Evolutionary conservation across 92 coral and sea anemone species (phyloP).

Genomic region (Palythoa caribaeorum): DNA sequence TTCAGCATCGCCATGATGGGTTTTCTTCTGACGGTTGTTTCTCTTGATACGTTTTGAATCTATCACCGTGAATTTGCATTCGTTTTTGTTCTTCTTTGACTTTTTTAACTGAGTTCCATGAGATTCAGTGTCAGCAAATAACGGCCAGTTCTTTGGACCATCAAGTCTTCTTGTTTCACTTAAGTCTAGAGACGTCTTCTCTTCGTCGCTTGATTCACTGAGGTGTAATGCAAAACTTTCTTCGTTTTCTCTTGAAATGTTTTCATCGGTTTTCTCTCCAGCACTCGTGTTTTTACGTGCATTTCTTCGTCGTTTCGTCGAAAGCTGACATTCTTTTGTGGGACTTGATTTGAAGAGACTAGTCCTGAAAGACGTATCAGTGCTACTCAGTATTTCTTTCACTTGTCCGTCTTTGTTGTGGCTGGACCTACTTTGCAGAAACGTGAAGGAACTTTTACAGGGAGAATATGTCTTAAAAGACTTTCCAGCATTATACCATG

Average conservation of each 20-base stretch:
- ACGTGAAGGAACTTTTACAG: neutral
- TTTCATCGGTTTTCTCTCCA: neutral
- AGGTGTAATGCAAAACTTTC: neutral
- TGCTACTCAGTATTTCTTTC: neutral
- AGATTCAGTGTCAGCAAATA: neutral
- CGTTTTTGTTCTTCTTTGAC: neutral
- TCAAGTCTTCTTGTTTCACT: neutral
- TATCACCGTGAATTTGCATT: conserved; percentile 1
- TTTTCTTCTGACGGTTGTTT: conserved; percentile 22
- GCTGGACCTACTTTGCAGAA: neutral
- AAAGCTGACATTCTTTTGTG: neutral
- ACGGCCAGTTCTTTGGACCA: neutral
- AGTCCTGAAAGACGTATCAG: neutral
- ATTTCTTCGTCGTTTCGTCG: neutral
- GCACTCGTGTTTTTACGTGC: neutral
- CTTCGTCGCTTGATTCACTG: conserved; percentile 23
- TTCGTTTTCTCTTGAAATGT: neutral
- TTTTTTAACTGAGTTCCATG: neutral
- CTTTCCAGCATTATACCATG: neutral
- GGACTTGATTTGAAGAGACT: neutral
- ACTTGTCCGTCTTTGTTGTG: neutral
- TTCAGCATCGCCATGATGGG: neutral
- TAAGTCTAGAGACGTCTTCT: neutral
- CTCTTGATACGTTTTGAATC: conserved; percentile 28
- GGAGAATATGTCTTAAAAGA: conserved; percentile 9